Evolutionary conservation across 2,888 invertebrate genomes (phyloP).

Genomic region (Tetramorium bicarinatum): DNA sequence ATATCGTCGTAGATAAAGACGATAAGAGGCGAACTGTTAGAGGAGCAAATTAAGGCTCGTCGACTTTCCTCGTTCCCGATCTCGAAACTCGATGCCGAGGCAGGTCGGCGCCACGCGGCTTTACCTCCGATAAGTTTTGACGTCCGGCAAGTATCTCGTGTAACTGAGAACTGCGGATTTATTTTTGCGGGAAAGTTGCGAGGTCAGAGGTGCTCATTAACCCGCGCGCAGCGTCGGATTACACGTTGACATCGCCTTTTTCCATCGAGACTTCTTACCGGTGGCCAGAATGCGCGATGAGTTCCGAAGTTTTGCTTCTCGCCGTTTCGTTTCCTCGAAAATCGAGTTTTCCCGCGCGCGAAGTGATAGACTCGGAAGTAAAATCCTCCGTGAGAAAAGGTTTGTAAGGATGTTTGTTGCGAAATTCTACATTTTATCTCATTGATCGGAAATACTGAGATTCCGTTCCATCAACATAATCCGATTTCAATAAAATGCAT

Average conservation of each 20-base stretch:
- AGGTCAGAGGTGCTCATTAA: constrained; percentile 59
- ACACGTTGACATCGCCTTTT: constrained; percentile 49
- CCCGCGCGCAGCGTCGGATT: constrained; percentile 50
- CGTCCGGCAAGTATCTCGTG: constrained; percentile 7
- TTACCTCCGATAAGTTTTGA: constrained; percentile 32
- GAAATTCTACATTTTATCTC: background rate
- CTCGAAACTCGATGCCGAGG: constrained; percentile 59
- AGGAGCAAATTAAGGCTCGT: constrained; percentile 55
- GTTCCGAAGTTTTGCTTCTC: constrained; percentile 39
- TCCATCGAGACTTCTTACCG: background rate
- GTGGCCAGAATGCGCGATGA: constrained; percentile 28
- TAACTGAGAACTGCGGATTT: constrained; percentile 50
- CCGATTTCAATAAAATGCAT: background rate
- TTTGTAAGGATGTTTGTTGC: background rate
- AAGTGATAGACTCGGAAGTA: constrained; percentile 50
- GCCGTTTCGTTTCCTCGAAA: constrained; percentile 30
- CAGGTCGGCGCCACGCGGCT: background rate
- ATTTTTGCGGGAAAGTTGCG: constrained; percentile 46
- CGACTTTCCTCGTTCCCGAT: constrained; percentile 39
- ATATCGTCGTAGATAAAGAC: constrained; percentile 36
- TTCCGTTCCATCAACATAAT: background rate
- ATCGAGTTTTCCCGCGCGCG: constrained; percentile 57
- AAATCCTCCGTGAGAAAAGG: background rate
- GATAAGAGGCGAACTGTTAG: constrained; percentile 32
- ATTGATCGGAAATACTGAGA: background rate